These are phyloP conservation scores for Sorex maritimensis DNA, from an alignment of 2,797 vertebrate species.

Conservation along the genomic window DNA sequence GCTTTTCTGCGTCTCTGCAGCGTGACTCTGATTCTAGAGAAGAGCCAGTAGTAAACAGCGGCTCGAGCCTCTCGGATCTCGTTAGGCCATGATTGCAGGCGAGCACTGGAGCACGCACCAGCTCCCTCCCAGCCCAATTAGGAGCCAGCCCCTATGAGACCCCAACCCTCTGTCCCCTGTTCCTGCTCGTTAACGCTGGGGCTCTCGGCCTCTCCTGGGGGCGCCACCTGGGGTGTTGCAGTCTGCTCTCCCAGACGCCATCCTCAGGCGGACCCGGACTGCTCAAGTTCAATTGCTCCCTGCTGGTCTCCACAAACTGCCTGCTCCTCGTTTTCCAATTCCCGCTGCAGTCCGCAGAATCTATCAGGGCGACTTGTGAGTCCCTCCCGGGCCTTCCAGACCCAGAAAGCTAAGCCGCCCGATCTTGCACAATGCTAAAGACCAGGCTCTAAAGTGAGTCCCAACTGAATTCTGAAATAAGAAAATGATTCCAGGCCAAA, in stretches of 20 bases:
- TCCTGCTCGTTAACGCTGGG: conserved; percentile 84
- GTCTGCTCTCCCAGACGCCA: conserved; percentile 76
- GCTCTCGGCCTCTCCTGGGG: not conserved
- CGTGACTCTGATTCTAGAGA: conserved; percentile 61
- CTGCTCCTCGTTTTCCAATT: conserved; percentile 65
- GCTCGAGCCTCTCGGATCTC: conserved; percentile 27
- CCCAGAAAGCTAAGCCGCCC: conserved; percentile 21
- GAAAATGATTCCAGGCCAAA: not conserved
- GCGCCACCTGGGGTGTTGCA: not conserved
- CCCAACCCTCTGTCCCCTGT: conserved; percentile 76
- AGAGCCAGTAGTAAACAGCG: conserved; percentile 51
- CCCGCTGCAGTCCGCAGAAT: conserved; percentile 52
- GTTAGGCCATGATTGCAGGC: conserved; percentile 28
- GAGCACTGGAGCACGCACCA: conserved; percentile 67
- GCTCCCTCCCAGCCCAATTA: conserved; percentile 84
- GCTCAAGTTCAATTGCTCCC: conserved; percentile 79
- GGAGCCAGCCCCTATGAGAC: conserved; percentile 70
- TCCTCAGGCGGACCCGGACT: conserved; percentile 82
- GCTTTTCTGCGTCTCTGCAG: conserved; percentile 31
- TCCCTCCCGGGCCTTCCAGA: conserved; percentile 39
- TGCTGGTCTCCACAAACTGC: conserved; percentile 17
- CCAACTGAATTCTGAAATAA: not conserved
- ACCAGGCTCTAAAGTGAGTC: not conserved
- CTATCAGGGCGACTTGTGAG: conserved; percentile 49
- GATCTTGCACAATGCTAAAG: not conserved